Conservation (phyloP, 2,888 invertebrate genomes). For the Cremastinae sp. region DNA sequence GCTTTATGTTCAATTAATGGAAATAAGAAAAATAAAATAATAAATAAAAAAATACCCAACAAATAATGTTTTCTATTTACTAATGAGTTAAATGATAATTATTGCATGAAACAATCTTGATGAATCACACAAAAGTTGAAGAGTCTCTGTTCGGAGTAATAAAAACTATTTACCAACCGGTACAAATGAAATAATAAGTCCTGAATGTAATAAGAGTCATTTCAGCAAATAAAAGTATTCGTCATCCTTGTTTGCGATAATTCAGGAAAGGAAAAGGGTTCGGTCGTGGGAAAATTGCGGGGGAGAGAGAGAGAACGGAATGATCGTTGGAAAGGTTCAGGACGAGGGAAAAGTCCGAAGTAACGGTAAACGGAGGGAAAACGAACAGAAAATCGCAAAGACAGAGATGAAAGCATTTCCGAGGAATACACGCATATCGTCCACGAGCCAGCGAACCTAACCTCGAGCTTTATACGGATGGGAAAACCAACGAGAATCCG, state of each 20-base stretch:
- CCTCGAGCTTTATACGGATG: slow-evolving; percentile 49
- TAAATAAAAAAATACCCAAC: not conserved
- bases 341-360: slow-evolving; percentile 26
- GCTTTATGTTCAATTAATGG: not conserved
- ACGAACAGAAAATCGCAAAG: slow-evolving; percentile 6
- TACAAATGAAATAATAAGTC: too few species aligned
- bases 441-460: not conserved
- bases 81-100: too few species aligned
- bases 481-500: slow-evolving; percentile 5
- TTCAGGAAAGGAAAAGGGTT: too few species aligned
- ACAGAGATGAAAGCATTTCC: not conserved
- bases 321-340: slow-evolving; percentile 6
- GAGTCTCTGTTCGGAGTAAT: too few species aligned
- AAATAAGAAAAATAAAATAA: not conserved
- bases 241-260: too few species aligned
- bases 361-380: slow-evolving; percentile 55
- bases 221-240: too few species aligned
- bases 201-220: too few species aligned
- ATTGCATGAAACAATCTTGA: too few species aligned
- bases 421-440: not conserved
- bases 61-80: too few species aligned
- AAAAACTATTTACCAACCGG: too few species aligned
- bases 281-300: not conserved
- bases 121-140: too few species aligned
- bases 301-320: slow-evolving; percentile 15